Evolutionary conservation across 2,113 vertebrate genomes (phyloP).

Genomic region (Thryonomys swinderianus): DNA sequence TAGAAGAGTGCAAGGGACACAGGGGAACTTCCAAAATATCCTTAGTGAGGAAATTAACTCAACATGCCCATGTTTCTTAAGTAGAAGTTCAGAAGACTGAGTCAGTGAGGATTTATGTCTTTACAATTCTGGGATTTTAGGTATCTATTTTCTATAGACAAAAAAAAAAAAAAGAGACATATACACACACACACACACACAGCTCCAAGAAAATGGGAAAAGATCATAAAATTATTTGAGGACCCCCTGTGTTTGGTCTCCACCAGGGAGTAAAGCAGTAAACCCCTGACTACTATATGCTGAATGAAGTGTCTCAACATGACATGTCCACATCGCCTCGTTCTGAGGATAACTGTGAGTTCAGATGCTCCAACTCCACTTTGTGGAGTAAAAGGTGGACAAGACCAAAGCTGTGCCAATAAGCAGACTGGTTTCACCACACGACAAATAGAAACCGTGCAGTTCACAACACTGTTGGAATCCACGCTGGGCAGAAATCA

Average conservation of each 20-base stretch:
- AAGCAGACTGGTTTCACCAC: slow-evolving; percentile 59
- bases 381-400: not conserved
- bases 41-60: not conserved
- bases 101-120: not conserved
- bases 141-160: not conserved
- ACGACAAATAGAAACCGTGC: slow-evolving; percentile 17
- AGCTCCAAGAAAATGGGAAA: not conserved
- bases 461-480: not conserved
- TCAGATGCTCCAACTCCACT: not conserved
- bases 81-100: not conserved
- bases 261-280: not conserved
- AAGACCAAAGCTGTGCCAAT: slow-evolving; percentile 43
- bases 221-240: not conserved
- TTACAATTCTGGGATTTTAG: not conserved
- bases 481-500: slow-evolving; percentile 14
- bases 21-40: not conserved
- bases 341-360: not conserved
- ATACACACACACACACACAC: not conserved
- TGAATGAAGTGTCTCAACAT: not conserved
- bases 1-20: not conserved
- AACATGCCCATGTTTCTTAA: not conserved
- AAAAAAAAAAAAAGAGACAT: not conserved
- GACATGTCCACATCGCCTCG: not conserved
- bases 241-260: not conserved
- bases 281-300: not conserved